phyloP scores from a whole-genome alignment of 2,113 vertebrate species.

The Rana temporaria region DNA sequence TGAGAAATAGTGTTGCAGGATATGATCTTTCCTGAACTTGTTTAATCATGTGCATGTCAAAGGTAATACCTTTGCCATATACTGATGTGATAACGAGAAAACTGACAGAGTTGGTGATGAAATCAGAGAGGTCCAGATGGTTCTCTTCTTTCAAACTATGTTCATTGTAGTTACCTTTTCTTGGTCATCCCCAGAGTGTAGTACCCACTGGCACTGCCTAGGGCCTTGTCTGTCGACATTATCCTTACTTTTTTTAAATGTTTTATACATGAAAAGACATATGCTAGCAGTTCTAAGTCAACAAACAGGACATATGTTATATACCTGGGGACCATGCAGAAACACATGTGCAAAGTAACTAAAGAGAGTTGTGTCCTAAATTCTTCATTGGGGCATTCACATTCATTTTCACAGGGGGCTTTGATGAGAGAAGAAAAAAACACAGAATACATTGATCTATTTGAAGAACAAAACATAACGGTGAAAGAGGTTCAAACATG shows the following conservation, averaged over 20 bases:
- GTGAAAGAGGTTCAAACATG: no score
- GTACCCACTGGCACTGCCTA: constrained; percentile 39
- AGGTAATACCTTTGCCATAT: not conserved
- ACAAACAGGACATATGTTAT: constrained; percentile 47
- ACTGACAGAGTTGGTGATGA: constrained; percentile 19
- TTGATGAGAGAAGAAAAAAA: not conserved
- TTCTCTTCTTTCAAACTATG: constrained; percentile 63
- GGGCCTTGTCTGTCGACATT: constrained; percentile 41
- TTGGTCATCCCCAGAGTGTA: constrained; percentile 54
- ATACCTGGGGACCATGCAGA: constrained; percentile 22
- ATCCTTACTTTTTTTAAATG: not conserved
- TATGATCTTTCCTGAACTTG: not conserved
- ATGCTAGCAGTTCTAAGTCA: constrained; percentile 20
- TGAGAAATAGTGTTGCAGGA: no score
- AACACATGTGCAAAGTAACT: constrained; percentile 15
- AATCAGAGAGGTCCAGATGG: constrained; percentile 59
- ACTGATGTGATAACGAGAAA: not conserved
- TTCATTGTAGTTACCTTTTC: constrained; percentile 59
- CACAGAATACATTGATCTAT: not conserved
- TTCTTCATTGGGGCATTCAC: constrained; percentile 29
- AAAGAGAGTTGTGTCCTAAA: constrained; percentile 14
- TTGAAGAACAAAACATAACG: no score
- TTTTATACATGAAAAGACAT: constrained; percentile 18
- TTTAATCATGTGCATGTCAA: not conserved
- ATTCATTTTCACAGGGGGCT: constrained; percentile 13